Conservation (phyloP, 2,797 vertebrate species). For the Xyrichtys novacula region DNA sequence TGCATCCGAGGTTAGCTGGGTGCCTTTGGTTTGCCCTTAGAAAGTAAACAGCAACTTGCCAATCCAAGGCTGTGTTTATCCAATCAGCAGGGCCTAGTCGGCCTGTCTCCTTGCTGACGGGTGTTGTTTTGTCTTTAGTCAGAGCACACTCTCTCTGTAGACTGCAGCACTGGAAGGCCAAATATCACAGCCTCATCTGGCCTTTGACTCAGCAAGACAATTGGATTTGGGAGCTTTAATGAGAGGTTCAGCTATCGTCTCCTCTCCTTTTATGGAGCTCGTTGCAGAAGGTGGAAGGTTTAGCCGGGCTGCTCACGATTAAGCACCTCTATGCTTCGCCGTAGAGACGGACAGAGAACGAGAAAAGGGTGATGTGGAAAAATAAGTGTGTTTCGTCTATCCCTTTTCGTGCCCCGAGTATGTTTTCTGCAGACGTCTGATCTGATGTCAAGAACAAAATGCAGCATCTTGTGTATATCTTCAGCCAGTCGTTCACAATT, state of each 20-base stretch:
- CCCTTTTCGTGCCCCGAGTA: conserved; percentile 20
- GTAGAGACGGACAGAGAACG: conserved; percentile 35
- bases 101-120: conserved; percentile 63
- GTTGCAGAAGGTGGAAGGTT: conserved; percentile 58
- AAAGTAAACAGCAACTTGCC: conserved; percentile 68
- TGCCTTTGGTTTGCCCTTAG: conserved; percentile 76
- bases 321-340: conserved; percentile 55
- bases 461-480: conserved; percentile 62
- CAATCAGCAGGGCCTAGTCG: conserved; percentile 63
- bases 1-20: conserved; percentile 49
- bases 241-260: conserved; percentile 58
- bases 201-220: conserved; percentile 74
- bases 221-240: conserved; percentile 77
- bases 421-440: conserved; percentile 36
- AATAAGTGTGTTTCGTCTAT: conserved; percentile 8
- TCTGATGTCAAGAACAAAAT: conserved; percentile 50
- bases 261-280: conserved; percentile 44
- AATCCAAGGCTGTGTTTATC: conserved; percentile 67
- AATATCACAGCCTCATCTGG: conserved; percentile 69
- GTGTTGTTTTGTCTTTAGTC: conserved; percentile 66
- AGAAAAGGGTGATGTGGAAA: conserved; percentile 37
- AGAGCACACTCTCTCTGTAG: conserved; percentile 57
- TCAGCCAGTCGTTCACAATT: conserved; percentile 71
- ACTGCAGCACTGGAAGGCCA: conserved; percentile 51
- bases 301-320: conserved; percentile 53